Evolutionary conservation across 2,888 invertebrate genomes (phyloP), one percentile per base, ranked within the genome.

Genomic region (Aphodius sticticus): DNA sequence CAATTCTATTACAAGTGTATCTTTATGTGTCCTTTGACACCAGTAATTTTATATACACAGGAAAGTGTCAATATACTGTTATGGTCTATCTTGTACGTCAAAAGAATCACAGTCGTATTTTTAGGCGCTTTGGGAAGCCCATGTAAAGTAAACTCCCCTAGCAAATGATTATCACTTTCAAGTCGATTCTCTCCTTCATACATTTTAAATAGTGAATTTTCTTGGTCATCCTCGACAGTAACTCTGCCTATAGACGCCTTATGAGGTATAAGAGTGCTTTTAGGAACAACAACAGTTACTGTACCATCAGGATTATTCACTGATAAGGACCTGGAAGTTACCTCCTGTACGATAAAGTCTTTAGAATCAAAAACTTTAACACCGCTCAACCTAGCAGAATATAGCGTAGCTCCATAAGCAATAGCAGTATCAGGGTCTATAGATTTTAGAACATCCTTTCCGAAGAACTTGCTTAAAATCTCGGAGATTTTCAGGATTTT

Each of bases 361-460:
- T 35, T 76, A n/a, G 14, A 74, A 7, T 79, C 79, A 71, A 81
- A 82, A 36, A 81, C 78, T 71, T 81, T 77, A 37, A 82, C 80
- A 16, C 81, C 82, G 9, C 80, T 81, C 16, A 85, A 78, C 36
- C 83, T 76, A 3, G 83, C 82, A 5, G 83, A 82, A 77, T 85
- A 83, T 14, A 86, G 77, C 14, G 84, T 84, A 6, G 85, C 86
- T 14, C 86, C 86, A 74, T 83, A 81, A 6, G 86, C 85, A 6
- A 86, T 84, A 16, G 84, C 85, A 81, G 85, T 85, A 70, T 85
- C 85, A 6, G 85, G 85, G 80, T 86, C 83, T 15, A 85, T 16
- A n/a, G 83, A 81, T 12, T 80, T 82, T 76, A 82, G 83, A 2
- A 85, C 70, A 26, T 82, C 78, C 69, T 84, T 83, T 1, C 37